These are phyloP conservation scores for Temnopleurus reevesii DNA, from an alignment of 53 echinoderm and acorn worm species.

Conservation along the genomic window DNA sequence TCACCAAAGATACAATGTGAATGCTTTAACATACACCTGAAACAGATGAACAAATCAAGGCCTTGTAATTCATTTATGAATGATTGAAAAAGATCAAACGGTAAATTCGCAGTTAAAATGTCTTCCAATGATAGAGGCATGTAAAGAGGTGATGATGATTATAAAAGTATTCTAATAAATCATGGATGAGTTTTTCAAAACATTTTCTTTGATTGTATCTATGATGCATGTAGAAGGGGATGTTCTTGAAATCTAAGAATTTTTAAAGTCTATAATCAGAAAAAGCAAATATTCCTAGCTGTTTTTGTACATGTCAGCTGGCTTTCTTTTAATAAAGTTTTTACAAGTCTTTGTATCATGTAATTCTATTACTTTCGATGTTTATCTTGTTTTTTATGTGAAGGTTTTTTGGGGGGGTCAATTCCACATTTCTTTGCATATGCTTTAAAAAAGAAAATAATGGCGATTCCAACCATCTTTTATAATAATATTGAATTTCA, in stretches of 20 bases:
- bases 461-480: no score
- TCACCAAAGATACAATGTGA: not conserved
- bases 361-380: not conserved
- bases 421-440: no score
- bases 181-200: not conserved
- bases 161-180: not conserved
- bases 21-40: no score
- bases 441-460: no score
- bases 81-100: not conserved
- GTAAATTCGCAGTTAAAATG: not conserved
- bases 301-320: slow-evolving; percentile 37
- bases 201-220: not conserved
- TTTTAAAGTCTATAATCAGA: not conserved
- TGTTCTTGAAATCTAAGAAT: not conserved
- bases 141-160: not conserved
- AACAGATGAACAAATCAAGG: not conserved
- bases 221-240: not conserved
- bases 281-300: not conserved
- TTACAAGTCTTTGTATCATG: slow-evolving; percentile 53
- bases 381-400: not conserved
- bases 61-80: not conserved
- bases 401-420: no score
- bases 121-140: slow-evolving; percentile 44
- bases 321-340: slow-evolving; percentile 24
- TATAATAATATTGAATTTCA: no score